A percentile compares a stretch with the other conserved stretches of the same genome.
Conservation (phyloP, 2,113 vertebrate species). For the Bufo gargarizans region DNA sequence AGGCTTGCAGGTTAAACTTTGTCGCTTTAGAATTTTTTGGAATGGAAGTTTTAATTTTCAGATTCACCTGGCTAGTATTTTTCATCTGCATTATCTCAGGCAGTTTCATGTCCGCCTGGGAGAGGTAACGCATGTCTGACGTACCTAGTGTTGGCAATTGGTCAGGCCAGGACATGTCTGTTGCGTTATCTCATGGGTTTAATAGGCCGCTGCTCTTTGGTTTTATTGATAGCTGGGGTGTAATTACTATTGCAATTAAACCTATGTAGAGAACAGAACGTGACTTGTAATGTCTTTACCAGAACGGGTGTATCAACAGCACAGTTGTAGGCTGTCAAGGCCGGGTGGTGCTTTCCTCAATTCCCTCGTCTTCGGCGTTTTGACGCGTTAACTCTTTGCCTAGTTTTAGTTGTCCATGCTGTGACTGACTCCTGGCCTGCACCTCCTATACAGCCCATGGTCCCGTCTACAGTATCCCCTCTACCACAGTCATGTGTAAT, state of each 20-base stretch:
- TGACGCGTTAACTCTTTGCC: slow-evolving; percentile 34
- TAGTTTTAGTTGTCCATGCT: not conserved
- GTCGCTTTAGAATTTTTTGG: no score
- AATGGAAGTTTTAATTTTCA: no score
- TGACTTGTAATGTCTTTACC: not conserved
- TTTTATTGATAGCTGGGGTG: no score
- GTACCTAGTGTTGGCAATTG: not conserved
- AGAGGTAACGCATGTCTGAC: not conserved
- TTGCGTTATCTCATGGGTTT: not conserved
- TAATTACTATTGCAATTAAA: no score
- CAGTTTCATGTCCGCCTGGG: not conserved
- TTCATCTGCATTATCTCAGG: no score
- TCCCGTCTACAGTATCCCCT: not conserved
- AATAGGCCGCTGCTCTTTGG: not conserved
- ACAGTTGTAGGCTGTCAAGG: not conserved
- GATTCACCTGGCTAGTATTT: no score
- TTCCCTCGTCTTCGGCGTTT: slow-evolving; percentile 1
- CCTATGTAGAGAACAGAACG: no score
- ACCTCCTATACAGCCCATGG: not conserved
- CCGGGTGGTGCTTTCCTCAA: not conserved
- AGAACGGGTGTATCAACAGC: not conserved
- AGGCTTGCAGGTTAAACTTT: no score
- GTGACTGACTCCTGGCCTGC: not conserved
- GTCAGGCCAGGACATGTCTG: slow-evolving; percentile 14
- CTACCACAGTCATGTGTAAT: not conserved